Evolutionary conservation across 1,140 invertebrate genomes (phyloP), one percentile per base, ranked within the genome.

Genomic region (Ceratina australensis): DNA sequence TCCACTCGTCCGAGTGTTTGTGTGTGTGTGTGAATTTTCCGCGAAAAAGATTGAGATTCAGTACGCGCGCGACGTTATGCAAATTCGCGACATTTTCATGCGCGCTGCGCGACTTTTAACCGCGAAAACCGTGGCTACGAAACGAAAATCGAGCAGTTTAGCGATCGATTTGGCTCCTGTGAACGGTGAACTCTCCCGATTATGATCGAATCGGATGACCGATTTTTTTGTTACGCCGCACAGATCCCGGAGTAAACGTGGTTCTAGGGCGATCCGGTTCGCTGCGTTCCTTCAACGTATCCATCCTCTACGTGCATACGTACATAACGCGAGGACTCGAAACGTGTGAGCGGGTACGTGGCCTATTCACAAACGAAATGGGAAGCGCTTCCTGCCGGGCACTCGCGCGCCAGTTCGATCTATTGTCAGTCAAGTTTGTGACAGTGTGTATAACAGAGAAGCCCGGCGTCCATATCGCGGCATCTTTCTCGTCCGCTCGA

Each of bases 361-460:
- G 28, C 77, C 33, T 75, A 80, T 87, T 89, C 83, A 80, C 83
- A 86, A 89, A 88, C 89, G 85, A 86, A 83, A 87, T 83, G 84
- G 87, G 88, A 82, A 87, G 74, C 81, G 72, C 77, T 89, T 89
- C 88, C 88, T 87, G 83, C 75, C 71, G 64, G 47, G 80, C 80
- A 73, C 88, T 82, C 86, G 79, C 61, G 65, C 61, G 65, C 56
- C 76, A 82, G 80, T 81, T 88, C 84, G 80, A 87, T 81, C 85
- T 81, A 89, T 89, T 89, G 87, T 88, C 78, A 20, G 69, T n/a
- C 60, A 79, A 83, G 83, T 86, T 80, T 73, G 59, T 57, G 82
- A 77, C 74, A 33, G 69, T 78, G 56, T 71, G 64, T 56, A 68
- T 52, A 61, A 78, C 50, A 49, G 33, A 13, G 20, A 28, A 15